These are phyloP conservation scores for Coluber constrictor DNA, from an alignment of 2,797 vertebrate genomes.

Conservation along the genomic window DNA sequence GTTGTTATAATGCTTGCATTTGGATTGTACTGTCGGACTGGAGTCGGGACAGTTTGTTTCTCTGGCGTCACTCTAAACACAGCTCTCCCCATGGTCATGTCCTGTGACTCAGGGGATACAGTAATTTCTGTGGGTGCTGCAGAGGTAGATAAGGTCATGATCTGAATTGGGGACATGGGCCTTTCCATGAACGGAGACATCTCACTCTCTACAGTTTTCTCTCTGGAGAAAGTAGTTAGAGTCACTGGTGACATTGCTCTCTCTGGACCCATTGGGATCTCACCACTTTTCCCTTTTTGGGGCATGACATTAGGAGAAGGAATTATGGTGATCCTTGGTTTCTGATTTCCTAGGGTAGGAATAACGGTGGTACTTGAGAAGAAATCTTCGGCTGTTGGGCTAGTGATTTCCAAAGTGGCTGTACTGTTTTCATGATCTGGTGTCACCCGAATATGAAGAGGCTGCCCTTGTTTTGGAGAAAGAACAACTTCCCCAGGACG, in stretches of 20 bases:
- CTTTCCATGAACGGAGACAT: conserved; percentile 67
- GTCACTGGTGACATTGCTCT: conserved; percentile 88
- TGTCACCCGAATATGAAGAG: conserved; percentile 91
- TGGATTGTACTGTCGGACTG: conserved; percentile 80
- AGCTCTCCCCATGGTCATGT: conserved; percentile 76
- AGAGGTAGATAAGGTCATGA: conserved; percentile 86
- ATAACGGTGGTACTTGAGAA: conserved; percentile 94
- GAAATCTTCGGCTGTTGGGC: conserved; percentile 88
- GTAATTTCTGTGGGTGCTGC: conserved; percentile 77
- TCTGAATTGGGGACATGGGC: conserved; percentile 84
- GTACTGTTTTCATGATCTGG: conserved; percentile 88
- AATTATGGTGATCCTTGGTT: conserved; percentile 92
- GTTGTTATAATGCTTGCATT: conserved; percentile 89
- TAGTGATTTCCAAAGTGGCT: conserved; percentile 93
- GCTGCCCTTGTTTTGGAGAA: conserved; percentile 83
- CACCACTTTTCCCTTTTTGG: conserved; percentile 70
- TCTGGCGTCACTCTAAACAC: conserved; percentile 87
- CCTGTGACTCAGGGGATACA: conserved; percentile 73
- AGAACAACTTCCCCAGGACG: conserved; percentile 75
- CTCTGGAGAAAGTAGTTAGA: conserved; percentile 88
- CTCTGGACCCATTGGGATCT: conserved; percentile 68
- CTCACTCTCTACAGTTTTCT: conserved; percentile 77
- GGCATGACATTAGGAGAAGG: conserved; percentile 78
- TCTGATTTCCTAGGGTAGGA: conserved; percentile 90
- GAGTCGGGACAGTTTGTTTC: conserved; percentile 76